Conservation (phyloP, 2,797 vertebrate genomes). For the Cryptoprocta ferox region DNA sequence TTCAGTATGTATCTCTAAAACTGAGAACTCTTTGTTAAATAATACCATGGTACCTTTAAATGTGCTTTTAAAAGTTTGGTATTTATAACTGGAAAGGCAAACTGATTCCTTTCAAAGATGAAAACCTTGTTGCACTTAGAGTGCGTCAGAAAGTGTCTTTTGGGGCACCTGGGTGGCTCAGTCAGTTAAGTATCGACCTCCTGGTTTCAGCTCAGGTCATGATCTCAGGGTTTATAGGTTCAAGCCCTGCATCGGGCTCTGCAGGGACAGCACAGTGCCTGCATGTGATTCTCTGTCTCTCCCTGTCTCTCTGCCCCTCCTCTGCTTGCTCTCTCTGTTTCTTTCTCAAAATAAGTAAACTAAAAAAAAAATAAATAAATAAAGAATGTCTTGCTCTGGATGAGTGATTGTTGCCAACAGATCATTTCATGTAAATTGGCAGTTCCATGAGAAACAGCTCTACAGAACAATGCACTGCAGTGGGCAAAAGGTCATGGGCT, state of each 20-base stretch:
- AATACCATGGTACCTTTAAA: not conserved
- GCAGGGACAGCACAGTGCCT: too few relatives aligned
- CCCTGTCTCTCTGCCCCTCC: too few relatives aligned
- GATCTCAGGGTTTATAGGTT: too few relatives aligned
- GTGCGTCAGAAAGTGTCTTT: not conserved
- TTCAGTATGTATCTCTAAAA: not conserved
- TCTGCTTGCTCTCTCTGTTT: too few relatives aligned
- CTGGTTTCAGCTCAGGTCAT: too few relatives aligned
- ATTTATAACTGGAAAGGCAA: slow-evolving; percentile 22
- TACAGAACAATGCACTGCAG: not conserved
- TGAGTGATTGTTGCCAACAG: not conserved
- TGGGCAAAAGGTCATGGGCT: not conserved
- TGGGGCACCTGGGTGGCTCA: too few relatives aligned
- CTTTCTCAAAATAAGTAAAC: too few relatives aligned
- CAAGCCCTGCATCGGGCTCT: too few relatives aligned
- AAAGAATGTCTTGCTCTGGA: not conserved
- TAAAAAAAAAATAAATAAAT: too few relatives aligned
- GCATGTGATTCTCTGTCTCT: too few relatives aligned
- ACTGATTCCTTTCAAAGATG: not conserved
- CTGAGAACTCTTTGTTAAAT: not conserved
- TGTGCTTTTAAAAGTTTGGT: not conserved
- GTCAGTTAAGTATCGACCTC: too few relatives aligned
- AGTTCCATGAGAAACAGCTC: not conserved
- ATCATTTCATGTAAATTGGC: slow-evolving; percentile 41
- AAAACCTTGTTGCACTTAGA: not conserved